These are phyloP conservation scores for Holothuria leucospilota DNA, from an alignment of 53 echinoderm and acorn worm genomes.

Conservation along the genomic window DNA sequence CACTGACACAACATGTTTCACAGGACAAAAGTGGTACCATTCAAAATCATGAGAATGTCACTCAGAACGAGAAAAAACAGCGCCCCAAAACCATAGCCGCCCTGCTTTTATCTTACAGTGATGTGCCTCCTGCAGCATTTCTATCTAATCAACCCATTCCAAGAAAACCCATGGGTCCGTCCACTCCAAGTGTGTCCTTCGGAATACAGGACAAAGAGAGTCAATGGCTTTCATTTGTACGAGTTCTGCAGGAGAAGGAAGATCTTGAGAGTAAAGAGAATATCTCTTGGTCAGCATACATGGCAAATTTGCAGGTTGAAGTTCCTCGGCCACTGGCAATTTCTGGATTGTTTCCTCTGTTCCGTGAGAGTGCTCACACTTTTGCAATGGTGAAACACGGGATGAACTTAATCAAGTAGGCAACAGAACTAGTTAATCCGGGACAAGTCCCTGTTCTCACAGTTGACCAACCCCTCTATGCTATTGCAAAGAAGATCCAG, in stretches of 20 bases:
- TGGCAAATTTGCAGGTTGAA: slow-evolving; percentile 25
- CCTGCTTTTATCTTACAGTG: too few species aligned
- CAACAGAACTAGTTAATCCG: slow-evolving; percentile 29
- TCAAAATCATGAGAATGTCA: too few species aligned
- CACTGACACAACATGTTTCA: too few species aligned
- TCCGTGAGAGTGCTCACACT: slow-evolving; percentile 47
- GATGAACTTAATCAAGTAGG: slow-evolving; percentile 35
- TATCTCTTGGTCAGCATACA: slow-evolving; percentile 50
- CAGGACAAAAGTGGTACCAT: too few species aligned
- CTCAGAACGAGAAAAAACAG: too few species aligned
- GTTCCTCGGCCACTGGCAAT: slow-evolving; percentile 47
- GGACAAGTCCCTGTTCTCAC: slow-evolving; percentile 53
- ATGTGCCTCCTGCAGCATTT: too few species aligned
- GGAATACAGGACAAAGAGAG: slow-evolving; percentile 18
- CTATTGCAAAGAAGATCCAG: slow-evolving; percentile 51
- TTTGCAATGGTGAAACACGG: slow-evolving; percentile 49
- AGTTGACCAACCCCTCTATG: slow-evolving; percentile 48
- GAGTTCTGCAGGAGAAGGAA: slow-evolving; percentile 30
- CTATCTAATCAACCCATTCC: too few species aligned
- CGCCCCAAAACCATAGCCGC: too few species aligned
- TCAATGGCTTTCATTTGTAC: slow-evolving; percentile 40
- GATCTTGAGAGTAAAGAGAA: slow-evolving; percentile 23
- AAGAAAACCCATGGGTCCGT: too few species aligned
- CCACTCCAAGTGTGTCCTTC: slow-evolving; percentile 14
- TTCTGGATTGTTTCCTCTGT: slow-evolving; percentile 42